Evolutionary conservation across 2,888 invertebrate genomes (phyloP), one percentile per base, ranked within the genome.

Genomic region (Xanthia icteritia): DNA sequence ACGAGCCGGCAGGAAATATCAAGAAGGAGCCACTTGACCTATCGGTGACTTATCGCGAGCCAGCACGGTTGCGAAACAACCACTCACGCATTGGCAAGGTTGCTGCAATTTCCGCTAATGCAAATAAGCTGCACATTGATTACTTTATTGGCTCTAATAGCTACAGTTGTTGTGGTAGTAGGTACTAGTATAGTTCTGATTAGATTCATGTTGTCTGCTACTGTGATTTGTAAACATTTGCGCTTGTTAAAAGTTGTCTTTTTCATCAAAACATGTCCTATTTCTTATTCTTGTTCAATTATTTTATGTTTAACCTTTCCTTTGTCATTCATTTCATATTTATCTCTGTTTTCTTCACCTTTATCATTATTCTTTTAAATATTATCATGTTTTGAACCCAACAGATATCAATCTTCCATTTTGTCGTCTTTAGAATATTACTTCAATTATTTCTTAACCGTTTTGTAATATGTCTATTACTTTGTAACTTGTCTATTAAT

Each of bases 41-140:
- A 87, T 86, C 78, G 75, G 76, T 81, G 74, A 87, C 75, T 87
- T 84, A 88, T 77, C 79, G 78, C 82, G 67, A 64, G 42, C 73
- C 45, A 79, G 79, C 61, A 77, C 73, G 65, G 68, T 81, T 83
- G 78, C 83, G 65, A 85, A 79, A 87, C 73, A 82, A 82, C 80
- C 85, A 82, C 87, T 89, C 85, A 86, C 75, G 87, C 82, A 79
- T 84, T 84, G 63, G 87, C 88, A 85, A 88, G 86, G 86, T 79
- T 90, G 84, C 72, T 56, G 90, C 90, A 90, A 90, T 86, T 83
- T 90, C 90, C 90, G 89, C 72, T 70, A 80, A 85, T 88, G 89
- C 85, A 87, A 88, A 86, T 85, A 85, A 76, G 73, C 79, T 68
- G 84, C 77, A 82, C 79, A 79, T 82, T 86, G 83, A 84, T 87